A percentile compares a stretch with the other conserved stretches of the same genome.
Evolutionary conservation across 2,113 vertebrate species (phyloP).

Genomic region (Pomatorhinus ruficollis): DNA sequence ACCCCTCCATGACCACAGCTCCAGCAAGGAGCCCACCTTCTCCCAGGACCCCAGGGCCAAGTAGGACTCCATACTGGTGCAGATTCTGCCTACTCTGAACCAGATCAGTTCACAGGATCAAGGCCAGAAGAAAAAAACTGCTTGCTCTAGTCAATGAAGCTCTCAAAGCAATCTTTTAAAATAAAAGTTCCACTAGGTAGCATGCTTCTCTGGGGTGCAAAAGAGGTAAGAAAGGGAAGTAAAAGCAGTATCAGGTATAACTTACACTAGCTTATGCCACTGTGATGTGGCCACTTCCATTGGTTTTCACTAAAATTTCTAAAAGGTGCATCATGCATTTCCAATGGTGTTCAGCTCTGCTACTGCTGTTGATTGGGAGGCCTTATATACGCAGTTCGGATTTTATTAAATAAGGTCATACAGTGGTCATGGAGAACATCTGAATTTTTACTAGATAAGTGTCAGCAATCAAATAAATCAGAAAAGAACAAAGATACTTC

Average conservation of each 20-base stretch:
- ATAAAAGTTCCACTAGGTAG: not conserved
- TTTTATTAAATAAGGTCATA: not conserved
- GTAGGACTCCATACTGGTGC: fast-evolving
- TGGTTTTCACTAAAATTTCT: not conserved
- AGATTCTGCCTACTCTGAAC: not conserved
- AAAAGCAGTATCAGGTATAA: not conserved
- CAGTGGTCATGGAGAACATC: not conserved
- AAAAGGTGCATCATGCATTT: not conserved
- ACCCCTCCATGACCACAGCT: fast-evolving
- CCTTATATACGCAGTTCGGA: not conserved
- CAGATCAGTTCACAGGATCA: not conserved
- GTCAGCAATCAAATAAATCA: not conserved
- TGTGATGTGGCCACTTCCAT: not conserved
- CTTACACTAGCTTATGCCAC: not conserved
- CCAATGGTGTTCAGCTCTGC: not conserved
- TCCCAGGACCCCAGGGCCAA: not conserved
- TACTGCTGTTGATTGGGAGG: not conserved
- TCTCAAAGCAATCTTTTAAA: not conserved
- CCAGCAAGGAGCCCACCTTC: not conserved
- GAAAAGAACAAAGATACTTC: not conserved
- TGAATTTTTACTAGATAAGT: not conserved
- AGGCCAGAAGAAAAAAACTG: not conserved
- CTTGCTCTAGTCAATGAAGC: not conserved
- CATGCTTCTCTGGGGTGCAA: not conserved
- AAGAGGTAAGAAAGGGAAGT: not conserved